These are phyloP conservation scores for Phragmatobia fuliginosa DNA, from an alignment of 2,888 invertebrate genomes.

Conservation along the genomic window DNA sequence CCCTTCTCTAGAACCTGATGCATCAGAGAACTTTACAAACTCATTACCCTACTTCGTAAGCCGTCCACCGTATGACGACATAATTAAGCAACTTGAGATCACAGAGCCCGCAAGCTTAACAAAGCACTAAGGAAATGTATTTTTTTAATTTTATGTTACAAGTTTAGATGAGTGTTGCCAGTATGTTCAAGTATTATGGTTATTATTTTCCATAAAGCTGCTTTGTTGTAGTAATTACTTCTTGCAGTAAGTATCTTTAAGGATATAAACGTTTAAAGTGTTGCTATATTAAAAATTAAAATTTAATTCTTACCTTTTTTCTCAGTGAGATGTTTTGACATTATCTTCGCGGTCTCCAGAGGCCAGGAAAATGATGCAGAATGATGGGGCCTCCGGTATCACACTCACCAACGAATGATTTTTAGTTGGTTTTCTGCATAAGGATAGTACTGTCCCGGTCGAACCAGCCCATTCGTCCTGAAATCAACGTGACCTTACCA, in stretches of 20 bases:
- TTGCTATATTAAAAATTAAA: neutral
- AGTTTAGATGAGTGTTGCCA: constrained; percentile 3
- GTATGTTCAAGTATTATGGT: neutral
- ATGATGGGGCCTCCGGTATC: too few relatives aligned
- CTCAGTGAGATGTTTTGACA: neutral
- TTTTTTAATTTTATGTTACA: constrained; percentile 13
- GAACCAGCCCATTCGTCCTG: too few relatives aligned
- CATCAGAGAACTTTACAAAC: constrained; percentile 32
- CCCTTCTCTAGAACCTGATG: constrained; percentile 1
- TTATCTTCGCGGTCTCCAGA: too few relatives aligned
- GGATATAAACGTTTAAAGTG: neutral
- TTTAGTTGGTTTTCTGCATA: too few relatives aligned
- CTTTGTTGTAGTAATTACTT: neutral
- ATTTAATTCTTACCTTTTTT: neutral
- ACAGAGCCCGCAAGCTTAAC: constrained; percentile 11
- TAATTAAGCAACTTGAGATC: constrained; percentile 37
- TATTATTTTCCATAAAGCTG: neutral
- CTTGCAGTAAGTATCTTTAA: neutral
- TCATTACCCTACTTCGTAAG: constrained; percentile 32
- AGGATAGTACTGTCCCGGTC: too few relatives aligned
- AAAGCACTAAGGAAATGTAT: constrained; percentile 9
- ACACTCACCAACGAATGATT: too few relatives aligned
- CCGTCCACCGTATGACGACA: constrained; percentile 13
- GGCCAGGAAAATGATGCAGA: too few relatives aligned
- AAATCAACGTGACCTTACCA: too few relatives aligned